Evolutionary conservation across 2,888 invertebrate genomes (phyloP), one percentile per base, ranked within the genome.

Genomic region (Deilephila elpenor): DNA sequence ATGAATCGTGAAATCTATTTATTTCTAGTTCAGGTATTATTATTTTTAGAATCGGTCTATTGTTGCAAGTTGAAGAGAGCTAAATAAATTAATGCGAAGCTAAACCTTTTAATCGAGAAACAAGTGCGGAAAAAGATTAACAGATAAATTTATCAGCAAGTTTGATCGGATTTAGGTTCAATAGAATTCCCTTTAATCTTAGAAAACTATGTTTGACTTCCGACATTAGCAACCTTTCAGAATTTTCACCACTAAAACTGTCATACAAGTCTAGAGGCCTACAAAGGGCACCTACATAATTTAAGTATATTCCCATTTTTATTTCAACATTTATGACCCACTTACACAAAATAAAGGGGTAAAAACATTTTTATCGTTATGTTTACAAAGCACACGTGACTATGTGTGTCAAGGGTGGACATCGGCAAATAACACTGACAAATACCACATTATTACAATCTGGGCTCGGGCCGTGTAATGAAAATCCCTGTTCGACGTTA

Each of bases 331-430:
- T 67, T 67, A 25, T 51, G 17, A 25, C 17, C 67, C 17, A 7
- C 20, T 17, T 25, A 5, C 51, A 8, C 11, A 64, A 37, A 44
- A 64, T 17, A 67, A 25, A 51, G 25, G 20, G 51, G 20, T 56
- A 56, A 56, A 67, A 67, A 44, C 25, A 51, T 67, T 67, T 67
- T 67, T 67, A 67, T 67, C 51, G 25, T 44, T 6, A 25, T 67
- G 67, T 67, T 67, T 67, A 67, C 67, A 32, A 34, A 34, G 5
- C 7, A 62, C 34, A 34, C 34, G 62, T 34, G 34, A 62, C 37
- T 61, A 61, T 60, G 37, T 44, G 37, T 64, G 64, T 64, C 67
- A 67, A 67, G 67, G 67, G 25, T 67, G 67, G 67, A 51, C 67
- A 67, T 67, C 67, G 67, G 37, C 25, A 67, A 67, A 67, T 44